Evolutionary conservation across 1,140 invertebrate genomes (phyloP), one percentile per base, ranked within the genome.

Genomic region (Alviniconcha marisindica): DNA sequence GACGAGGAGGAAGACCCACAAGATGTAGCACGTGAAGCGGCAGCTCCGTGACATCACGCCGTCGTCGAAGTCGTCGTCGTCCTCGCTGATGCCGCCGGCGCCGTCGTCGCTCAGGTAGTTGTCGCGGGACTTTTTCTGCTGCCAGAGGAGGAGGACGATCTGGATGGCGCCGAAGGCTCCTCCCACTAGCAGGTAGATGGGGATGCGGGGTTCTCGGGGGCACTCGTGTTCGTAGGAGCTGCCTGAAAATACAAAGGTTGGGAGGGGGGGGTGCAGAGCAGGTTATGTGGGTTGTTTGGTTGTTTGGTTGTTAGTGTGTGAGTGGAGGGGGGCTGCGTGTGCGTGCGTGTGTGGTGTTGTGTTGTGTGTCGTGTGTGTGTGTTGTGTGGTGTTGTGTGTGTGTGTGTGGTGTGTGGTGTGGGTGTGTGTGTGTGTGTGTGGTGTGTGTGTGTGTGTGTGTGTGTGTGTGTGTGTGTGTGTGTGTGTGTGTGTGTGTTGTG

Each of bases 1-100:
- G 42, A 83, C 66, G 0, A 87, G 42, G 10, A 91, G 86, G 90
- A 97, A 96, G 21, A 82, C 40, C 18, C 12, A 84, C 1, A 87
- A 77, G 38, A 89, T 81, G 77, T 85, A 87, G 38, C 80, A 71
- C 5, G 87, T 88, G 81, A 89, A 89, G 10, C 79, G 82, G 40
- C 78, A 77, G 33, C 85, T 85, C 51, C 87, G 81, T 31, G 79
- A 73, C 82, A 89, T 86, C 10, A 87, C 86, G 15, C 80, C 77
- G 73, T 87, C 85, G 14, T 87, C 87, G n/a, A 76, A 44, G 21
- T 80, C 82, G 36, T 87, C 86, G n/a, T 85, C 77, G 38, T 85
- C 85, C 7, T 84, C 56, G n/a, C 77, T 69, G 24, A 82, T 69
- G 18, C 83, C 77, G 66, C 77, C 87, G 24, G 79, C 84, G 2